Evolutionary conservation across 2,113 vertebrate genomes (phyloP).

Genomic region (Pteruthius melanotis): DNA sequence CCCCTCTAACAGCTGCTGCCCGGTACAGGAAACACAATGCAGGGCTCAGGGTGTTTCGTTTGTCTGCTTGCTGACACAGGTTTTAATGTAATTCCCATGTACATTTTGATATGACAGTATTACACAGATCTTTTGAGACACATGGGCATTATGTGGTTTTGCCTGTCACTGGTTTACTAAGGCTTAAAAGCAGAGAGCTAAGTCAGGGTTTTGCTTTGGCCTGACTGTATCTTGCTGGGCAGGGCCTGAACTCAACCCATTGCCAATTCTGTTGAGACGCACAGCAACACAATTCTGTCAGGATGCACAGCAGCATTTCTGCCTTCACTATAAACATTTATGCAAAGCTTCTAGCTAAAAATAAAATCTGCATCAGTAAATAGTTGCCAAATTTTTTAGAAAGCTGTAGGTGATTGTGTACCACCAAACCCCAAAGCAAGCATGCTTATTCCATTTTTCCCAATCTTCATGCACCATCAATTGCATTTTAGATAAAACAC

Average conservation of each 20-base stretch:
- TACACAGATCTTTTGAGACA: slow-evolving; percentile 65
- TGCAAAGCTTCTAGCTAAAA: neutral
- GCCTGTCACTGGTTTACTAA: slow-evolving; percentile 55
- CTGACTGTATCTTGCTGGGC: neutral
- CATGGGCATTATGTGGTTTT: slow-evolving; percentile 12
- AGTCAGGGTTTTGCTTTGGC: neutral
- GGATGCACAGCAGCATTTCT: neutral
- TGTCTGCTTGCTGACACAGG: slow-evolving; percentile 47
- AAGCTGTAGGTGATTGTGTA: neutral
- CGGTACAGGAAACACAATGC: neutral
- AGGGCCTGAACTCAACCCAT: neutral
- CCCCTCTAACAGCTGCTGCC: accelerated
- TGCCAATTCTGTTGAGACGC: neutral
- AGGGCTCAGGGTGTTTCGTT: neutral
- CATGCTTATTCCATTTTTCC: neutral
- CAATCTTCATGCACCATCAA: neutral
- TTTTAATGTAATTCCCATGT: slow-evolving; percentile 71
- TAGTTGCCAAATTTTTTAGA: neutral
- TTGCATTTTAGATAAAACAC: neutral
- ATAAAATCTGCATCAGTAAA: neutral
- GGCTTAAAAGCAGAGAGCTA: slow-evolving; percentile 64
- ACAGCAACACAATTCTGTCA: neutral
- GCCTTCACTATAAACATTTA: neutral
- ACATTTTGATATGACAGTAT: slow-evolving; percentile 66
- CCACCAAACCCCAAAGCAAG: neutral